Evolutionary conservation across 2,888 invertebrate genomes (phyloP).

Genomic region (Hylaea fasciaria): DNA sequence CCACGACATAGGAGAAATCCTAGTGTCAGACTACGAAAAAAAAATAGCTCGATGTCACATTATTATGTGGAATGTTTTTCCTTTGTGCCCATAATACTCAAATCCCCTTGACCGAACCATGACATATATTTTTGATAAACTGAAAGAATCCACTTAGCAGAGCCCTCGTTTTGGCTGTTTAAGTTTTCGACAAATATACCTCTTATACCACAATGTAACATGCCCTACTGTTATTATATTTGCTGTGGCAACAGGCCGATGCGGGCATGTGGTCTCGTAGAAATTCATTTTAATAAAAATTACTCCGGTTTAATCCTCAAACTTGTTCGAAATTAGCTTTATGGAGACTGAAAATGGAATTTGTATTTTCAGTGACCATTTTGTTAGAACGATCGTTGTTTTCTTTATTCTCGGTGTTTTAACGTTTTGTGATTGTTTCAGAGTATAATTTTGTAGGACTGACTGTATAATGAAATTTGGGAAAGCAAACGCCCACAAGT

Average conservation of each 20-base stretch:
- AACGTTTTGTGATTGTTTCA: constrained; percentile 27
- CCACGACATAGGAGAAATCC: too few species aligned
- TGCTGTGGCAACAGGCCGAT: constrained; percentile 12
- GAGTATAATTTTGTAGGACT: constrained; percentile 17
- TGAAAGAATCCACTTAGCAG: too few species aligned
- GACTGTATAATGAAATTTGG: constrained; percentile 15
- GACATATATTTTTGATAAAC: too few species aligned
- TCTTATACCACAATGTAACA: too few species aligned
- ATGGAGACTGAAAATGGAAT: constrained; percentile 22
- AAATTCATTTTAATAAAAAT: constrained; percentile 51
- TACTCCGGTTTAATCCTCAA: constrained; percentile 45
- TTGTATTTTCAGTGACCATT: constrained; percentile 31
- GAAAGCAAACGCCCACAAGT: constrained; percentile 4
- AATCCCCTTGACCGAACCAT: too few species aligned
- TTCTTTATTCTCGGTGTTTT: constrained; percentile 19
- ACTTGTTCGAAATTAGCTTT: constrained; percentile 37
- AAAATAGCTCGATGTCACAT: too few species aligned
- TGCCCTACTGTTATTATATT: not conserved
- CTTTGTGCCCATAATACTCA: too few species aligned
- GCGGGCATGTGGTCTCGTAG: constrained; percentile 43
- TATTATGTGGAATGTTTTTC: too few species aligned
- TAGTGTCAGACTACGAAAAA: too few species aligned
- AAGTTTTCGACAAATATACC: too few species aligned
- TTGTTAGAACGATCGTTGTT: constrained; percentile 22
- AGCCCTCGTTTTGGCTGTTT: too few species aligned